phyloP scores from a whole-genome alignment of 2,888 invertebrate genomes.

The Drosophila neonasuta region DNA sequence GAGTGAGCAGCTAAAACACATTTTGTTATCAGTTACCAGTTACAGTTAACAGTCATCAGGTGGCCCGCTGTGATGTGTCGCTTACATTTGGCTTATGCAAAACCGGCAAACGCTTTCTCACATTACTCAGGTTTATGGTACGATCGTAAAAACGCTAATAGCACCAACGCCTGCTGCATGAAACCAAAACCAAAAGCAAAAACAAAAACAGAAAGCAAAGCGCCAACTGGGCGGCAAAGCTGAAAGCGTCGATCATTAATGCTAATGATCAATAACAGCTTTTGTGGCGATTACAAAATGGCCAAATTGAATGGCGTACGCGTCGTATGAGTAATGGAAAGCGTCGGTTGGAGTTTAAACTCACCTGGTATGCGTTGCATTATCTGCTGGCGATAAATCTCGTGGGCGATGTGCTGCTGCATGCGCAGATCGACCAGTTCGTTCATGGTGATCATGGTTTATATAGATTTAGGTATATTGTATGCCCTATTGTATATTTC shows the following conservation, averaged over 20 bases:
- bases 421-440: constrained; percentile 81
- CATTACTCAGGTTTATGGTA: constrained; percentile 66
- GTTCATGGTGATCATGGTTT: constrained; percentile 79
- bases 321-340: constrained; percentile 47
- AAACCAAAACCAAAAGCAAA: constrained; percentile 3
- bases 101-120: constrained; percentile 54
- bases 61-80: constrained; percentile 42
- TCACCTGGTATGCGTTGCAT: constrained; percentile 81
- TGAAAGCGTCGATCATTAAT: constrained; percentile 38
- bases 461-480: not conserved
- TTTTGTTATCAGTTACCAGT: constrained; percentile 24
- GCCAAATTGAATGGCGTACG: constrained; percentile 8
- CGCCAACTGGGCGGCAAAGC: not conserved
- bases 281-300: constrained; percentile 37
- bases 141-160: constrained; percentile 43
- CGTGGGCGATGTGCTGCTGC: constrained; percentile 81
- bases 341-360: constrained; percentile 19
- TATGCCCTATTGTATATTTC: constrained; percentile 39
- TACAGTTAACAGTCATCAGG: constrained; percentile 1
- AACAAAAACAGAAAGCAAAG: constrained; percentile 1
- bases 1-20: constrained; percentile 14
- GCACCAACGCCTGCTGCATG: constrained; percentile 37
- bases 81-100: constrained; percentile 29
- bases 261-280: constrained; percentile 63
- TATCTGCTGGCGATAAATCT: constrained; percentile 81